Evolutionary conservation across 2,888 invertebrate genomes (phyloP).

Genomic region (Resseliella maxima): DNA sequence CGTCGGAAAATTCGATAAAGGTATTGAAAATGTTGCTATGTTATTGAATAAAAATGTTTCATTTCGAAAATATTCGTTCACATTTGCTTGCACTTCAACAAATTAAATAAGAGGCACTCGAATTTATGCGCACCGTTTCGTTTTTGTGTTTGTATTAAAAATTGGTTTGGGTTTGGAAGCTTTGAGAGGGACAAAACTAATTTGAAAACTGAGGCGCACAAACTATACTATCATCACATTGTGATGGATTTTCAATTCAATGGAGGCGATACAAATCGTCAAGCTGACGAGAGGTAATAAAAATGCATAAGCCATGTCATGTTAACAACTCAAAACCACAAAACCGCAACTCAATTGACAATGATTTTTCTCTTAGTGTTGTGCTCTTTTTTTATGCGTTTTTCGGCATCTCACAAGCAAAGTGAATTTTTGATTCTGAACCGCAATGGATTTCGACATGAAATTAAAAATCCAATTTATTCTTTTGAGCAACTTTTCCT

Average conservation of each 20-base stretch:
- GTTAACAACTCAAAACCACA: conserved; percentile 47
- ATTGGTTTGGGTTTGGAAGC: too few species aligned
- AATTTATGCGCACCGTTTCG: neutral
- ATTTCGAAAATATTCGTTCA: neutral
- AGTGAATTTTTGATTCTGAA: conserved; percentile 19
- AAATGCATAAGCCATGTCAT: conserved; percentile 29
- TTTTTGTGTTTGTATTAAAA: too few species aligned
- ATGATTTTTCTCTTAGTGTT: neutral
- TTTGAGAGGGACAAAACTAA: neutral
- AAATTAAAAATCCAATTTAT: conserved; percentile 54
- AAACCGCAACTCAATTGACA: conserved; percentile 54
- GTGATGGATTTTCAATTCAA: neutral
- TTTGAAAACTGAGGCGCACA: neutral
- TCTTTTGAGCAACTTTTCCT: neutral
- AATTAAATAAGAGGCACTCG: neutral
- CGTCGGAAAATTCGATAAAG: neutral
- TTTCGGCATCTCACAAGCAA: neutral
- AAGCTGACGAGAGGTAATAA: neutral
- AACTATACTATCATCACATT: neutral
- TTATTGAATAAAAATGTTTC: neutral
- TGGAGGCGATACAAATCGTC: neutral
- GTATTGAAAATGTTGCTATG: neutral
- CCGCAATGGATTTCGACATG: conserved; percentile 49
- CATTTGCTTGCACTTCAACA: neutral
- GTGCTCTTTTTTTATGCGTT: neutral